Evolutionary conservation across 2,113 vertebrate genomes (phyloP).

Genomic region (Sinosuthora webbiana): DNA sequence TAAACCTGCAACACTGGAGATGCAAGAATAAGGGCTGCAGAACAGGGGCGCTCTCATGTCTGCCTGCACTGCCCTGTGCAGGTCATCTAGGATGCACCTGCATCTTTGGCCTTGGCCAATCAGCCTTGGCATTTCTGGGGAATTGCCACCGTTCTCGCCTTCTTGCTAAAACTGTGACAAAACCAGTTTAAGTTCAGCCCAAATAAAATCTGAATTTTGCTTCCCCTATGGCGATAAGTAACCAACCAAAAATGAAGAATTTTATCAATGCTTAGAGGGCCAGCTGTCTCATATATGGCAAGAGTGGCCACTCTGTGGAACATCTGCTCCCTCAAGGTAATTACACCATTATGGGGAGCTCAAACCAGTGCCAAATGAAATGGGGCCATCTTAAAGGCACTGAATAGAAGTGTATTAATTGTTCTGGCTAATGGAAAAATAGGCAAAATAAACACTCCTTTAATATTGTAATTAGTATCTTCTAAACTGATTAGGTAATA

Average conservation of each 20-base stretch:
- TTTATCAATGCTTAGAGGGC: neutral
- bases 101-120: neutral
- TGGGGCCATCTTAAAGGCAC: neutral
- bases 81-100: neutral
- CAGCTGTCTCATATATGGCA: neutral
- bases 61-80: neutral
- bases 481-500: neutral
- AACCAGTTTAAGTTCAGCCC: neutral
- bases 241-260: neutral
- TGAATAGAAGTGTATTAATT: neutral
- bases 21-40: slow-evolving; percentile 70
- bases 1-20: slow-evolving; percentile 76
- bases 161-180: neutral
- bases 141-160: neutral
- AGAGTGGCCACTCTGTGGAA: neutral
- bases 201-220: neutral
- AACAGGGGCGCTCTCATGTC: neutral
- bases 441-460: neutral
- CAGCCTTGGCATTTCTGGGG: neutral
- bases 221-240: neutral
- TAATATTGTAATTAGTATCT: neutral
- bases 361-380: neutral
- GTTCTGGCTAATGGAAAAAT: neutral
- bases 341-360: neutral
- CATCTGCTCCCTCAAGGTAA: neutral